A percentile compares a stretch with the other conserved stretches of the same genome.
These are phyloP conservation scores for Ciconia nigra DNA, from an alignment of 2,797 vertebrate species.

Conservation along the genomic window DNA sequence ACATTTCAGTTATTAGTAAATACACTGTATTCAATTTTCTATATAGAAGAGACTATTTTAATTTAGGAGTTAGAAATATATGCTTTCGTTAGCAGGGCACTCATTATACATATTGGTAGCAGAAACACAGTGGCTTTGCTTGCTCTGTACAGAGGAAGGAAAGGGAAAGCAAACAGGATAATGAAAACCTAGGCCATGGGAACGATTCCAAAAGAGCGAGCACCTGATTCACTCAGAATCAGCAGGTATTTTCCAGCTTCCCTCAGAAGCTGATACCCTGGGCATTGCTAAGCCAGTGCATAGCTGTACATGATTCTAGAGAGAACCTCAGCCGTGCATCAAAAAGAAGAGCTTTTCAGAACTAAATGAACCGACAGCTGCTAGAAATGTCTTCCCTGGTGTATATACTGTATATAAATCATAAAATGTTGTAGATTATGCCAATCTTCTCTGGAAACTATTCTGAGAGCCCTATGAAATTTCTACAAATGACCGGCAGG, in stretches of 20 bases:
- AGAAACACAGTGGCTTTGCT: not conserved
- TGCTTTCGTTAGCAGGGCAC: not conserved
- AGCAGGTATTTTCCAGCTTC: not conserved
- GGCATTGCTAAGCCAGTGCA: not conserved
- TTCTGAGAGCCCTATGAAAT: not conserved
- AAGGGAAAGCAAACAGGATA: not conserved
- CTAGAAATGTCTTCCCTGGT: not conserved
- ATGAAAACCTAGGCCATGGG: not conserved
- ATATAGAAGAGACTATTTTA: not conserved
- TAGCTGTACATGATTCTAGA: not conserved
- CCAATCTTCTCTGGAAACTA: not conserved
- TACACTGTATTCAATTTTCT: not conserved
- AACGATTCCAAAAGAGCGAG: not conserved
- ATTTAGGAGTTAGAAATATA: not conserved
- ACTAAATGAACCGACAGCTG: not conserved
- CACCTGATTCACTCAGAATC: not conserved
- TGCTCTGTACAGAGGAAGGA: not conserved
- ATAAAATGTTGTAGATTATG: not conserved
- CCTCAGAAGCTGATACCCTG: not conserved
- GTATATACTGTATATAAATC: not conserved
- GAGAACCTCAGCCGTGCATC: not conserved
- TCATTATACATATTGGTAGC: not conserved
- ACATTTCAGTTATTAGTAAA: not conserved
- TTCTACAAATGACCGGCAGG: not conserved
- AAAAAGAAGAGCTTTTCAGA: not conserved